A percentile compares a stretch with the other conserved stretches of the same genome.
phyloP scores from a whole-genome alignment of 2,797 vertebrate species.

The Pangasius krempfi region DNA sequence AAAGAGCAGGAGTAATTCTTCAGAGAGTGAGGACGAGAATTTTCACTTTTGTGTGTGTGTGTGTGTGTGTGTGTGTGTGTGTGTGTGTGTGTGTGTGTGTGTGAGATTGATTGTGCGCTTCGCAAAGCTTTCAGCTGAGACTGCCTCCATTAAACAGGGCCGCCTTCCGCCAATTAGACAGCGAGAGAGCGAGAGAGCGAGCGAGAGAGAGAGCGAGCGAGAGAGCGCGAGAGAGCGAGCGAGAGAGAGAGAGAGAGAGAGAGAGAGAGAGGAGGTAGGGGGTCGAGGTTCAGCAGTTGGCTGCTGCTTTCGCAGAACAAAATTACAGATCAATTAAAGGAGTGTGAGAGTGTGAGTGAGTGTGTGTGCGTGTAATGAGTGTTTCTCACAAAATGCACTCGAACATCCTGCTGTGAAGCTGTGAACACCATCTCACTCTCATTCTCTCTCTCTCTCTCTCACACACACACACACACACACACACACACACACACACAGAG shows the following conservation, averaged over 20 bases:
- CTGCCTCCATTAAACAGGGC: slow-evolving; percentile 53
- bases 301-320: slow-evolving; percentile 37
- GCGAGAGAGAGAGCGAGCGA: not conserved
- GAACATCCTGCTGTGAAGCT: slow-evolving; percentile 6
- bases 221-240: not conserved
- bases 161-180: slow-evolving; percentile 50
- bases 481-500: slow-evolving; percentile 3
- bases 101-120: slow-evolving; percentile 45
- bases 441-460: not conserved
- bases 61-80: slow-evolving; percentile 21
- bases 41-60: slow-evolving; percentile 6
- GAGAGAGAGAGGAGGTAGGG: not conserved
- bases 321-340: slow-evolving; percentile 41
- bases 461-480: not conserved
- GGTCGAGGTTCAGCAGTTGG: slow-evolving; percentile 22
- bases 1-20: not conserved
- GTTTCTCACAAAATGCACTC: slow-evolving; percentile 20
- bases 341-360: not conserved
- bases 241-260: not conserved
- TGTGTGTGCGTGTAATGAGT: not conserved
- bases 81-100: slow-evolving; percentile 11
- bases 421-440: not conserved
- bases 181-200: not conserved
- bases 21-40: slow-evolving; percentile 1
- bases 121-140: slow-evolving; percentile 57